Evolutionary conservation across 2,113 vertebrate genomes (phyloP), one percentile per base, ranked within the genome.

Genomic region (Amazona vittata): DNA sequence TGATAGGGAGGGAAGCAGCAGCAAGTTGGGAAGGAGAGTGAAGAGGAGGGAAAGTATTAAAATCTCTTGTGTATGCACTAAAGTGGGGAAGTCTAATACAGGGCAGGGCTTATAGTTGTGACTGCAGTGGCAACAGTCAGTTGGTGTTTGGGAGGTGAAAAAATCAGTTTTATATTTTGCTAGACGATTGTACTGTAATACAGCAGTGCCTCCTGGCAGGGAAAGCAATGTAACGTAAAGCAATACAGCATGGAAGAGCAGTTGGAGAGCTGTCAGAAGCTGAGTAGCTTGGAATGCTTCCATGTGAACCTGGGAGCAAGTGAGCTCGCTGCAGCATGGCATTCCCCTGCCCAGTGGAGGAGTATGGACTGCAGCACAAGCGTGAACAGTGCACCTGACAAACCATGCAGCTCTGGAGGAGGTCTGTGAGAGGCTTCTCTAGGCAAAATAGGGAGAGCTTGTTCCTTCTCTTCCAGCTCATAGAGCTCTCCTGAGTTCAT

Each of bases 121-220:
- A 84, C 77, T 73, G 62, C 74, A 78, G 76, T 33, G 75, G 83
- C 76, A 91, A 50, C 63, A 95, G 82, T 93, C 69, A 15, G 35
- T 49, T 86, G 86, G 89, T 96, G 91, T 96, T 93, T 96, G 74
- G 62, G 70, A 95, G 86, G 81, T 92, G 95, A 71, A 92, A 84
- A 91, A 93, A 84, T 75, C 86, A 84, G 91, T 71, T 95, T 91
- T 89, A 82, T 57, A 1, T 94, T 91, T 96, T 93, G 94, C 52
- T 91, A 95, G 86, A 68, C 0, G 52, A 65, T 35, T 76, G 81
- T 96, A 96, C 89, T 93, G 91, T 96, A 97, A 97, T 96, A 94
- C 94, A 96, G 95, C 94, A 97, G 91, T 97, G 94, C 94, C 95
- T 97, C 95, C 95, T 97, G 96, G 96, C 95, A 97, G 95, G 93